Conservation (phyloP, 2,113 vertebrate genomes). For the Sapayoa aenigma region DNA sequence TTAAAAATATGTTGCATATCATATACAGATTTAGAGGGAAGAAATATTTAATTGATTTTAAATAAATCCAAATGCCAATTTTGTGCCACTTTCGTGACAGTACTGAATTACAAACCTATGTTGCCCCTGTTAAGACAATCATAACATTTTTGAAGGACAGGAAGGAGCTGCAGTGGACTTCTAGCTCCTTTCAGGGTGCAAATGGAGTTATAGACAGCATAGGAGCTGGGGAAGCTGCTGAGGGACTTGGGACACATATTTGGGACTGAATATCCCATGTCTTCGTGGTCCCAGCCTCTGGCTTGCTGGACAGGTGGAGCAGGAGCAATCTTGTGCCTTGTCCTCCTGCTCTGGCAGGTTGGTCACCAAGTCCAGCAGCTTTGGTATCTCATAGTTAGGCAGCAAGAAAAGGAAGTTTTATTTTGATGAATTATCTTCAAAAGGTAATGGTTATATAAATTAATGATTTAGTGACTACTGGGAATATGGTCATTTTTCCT, state of each 20-base stretch:
- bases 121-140: background rate
- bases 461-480: background rate
- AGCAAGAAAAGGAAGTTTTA: background rate
- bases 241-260: accelerated
- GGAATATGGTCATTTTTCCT: background rate
- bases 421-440: background rate
- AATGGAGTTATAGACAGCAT: accelerated
- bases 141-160: background rate
- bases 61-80: background rate
- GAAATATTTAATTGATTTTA: background rate
- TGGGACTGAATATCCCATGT: background rate
- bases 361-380: background rate
- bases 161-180: background rate
- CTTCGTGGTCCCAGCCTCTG: background rate
- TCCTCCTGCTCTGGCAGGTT: background rate
- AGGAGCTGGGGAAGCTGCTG: background rate
- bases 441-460: background rate
- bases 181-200: background rate
- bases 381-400: background rate
- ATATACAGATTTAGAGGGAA: background rate
- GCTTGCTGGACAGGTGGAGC: background rate
- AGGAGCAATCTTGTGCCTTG: background rate
- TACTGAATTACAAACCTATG: background rate
- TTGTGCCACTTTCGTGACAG: background rate
- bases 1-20: background rate